Base-by-base conservation (phyloP, 23 tunicate genomes). In the Ascidia mentula region DNA sequence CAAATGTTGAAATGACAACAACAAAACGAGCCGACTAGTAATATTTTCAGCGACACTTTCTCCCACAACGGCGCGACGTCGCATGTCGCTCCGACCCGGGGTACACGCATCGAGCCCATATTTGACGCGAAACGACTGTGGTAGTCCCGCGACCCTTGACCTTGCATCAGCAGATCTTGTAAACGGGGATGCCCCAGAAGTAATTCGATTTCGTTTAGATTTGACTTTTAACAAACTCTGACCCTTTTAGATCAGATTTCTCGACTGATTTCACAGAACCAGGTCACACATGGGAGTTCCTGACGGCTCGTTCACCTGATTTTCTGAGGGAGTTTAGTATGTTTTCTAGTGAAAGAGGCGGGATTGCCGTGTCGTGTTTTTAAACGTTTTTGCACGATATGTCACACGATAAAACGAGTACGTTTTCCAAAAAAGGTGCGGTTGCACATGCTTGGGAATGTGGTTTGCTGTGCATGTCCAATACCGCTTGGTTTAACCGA, bases 51-150 rank as follows among this genome's bases (percentile, higher is more conserved):
- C 65, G 12, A 53, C 65, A 53, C 13, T 53, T 53, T 53, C 65
- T 53, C 65, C 65, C n/a, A 20, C 24, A 53, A 28, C 65, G 65
- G 24, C 65, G 65, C 65, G 65, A 53, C 65, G 65, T 53, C 65
- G 65, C 24, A 20, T 53, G 65, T 53, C 65, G 65, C 65, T 28
- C 7, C 65, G 65, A 28, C 13, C 28, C 65, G 65, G 65, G 65
- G 13, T 53, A 28, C 65, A 28, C 28, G 65, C 13, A n/a, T n/a
- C n/a, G 4, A 9, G 65, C 24, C 65, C 65, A 53, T 15, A 20
- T 6, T 3, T 9, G 65, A 53, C 65, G 28, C 65, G 7, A 5
- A 53, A 26, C 65, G 22, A 20, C 22, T 53, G 22, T 53, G 65
- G 65, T 9, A 3, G 1, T 26, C 65, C 13, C 65, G 13, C 24